Evolutionary conservation across 2,113 vertebrate genomes (phyloP).

Genomic region (Ia io): DNA sequence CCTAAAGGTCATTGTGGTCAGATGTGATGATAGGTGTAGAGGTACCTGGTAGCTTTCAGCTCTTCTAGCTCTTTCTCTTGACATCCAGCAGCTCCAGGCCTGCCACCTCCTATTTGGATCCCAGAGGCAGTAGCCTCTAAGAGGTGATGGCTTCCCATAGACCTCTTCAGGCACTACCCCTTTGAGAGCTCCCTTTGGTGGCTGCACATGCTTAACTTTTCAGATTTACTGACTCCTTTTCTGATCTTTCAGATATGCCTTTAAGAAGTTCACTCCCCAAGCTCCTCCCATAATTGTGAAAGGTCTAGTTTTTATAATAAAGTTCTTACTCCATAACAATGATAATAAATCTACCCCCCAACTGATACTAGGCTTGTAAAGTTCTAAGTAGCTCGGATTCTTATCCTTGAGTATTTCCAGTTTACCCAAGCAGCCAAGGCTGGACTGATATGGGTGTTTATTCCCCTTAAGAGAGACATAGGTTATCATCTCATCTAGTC

Average conservation of each 20-base stretch:
- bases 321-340: neutral
- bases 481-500: conserved; percentile 19
- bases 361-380: neutral
- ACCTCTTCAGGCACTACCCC: neutral
- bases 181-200: neutral
- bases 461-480: neutral
- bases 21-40: neutral
- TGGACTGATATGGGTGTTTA: neutral
- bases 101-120: neutral
- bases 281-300: neutral
- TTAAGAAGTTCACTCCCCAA: neutral
- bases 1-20: neutral
- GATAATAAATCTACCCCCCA: neutral
- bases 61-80: neutral
- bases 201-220: neutral
- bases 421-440: neutral
- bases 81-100: neutral
- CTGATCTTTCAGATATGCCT: neutral
- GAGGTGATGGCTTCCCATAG: neutral
- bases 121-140: neutral
- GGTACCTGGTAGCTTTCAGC: neutral
- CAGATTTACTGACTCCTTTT: neutral
- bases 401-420: conserved; percentile 23
- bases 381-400: conserved; percentile 5
- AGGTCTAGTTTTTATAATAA: neutral